phyloP scores from a whole-genome alignment of 2,888 invertebrate species.

The Ommatoiulus sabulosus region DNA sequence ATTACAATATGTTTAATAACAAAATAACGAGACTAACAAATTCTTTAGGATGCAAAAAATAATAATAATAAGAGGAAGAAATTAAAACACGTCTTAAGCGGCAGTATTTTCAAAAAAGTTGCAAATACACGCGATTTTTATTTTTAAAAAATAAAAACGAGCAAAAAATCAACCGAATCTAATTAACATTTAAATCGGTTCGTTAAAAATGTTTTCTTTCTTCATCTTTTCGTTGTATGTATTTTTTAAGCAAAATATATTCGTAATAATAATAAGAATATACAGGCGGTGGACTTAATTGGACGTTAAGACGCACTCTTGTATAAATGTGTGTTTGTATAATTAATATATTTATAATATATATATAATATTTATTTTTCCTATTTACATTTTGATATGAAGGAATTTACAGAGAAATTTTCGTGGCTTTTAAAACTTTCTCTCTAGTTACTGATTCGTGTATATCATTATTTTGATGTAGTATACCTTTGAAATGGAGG shows the following conservation, averaged over 20 bases:
- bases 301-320: background rate
- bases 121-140: background rate
- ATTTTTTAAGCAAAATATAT: slow-evolving; percentile 34
- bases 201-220: background rate
- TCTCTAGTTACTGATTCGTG: background rate
- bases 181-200: slow-evolving; percentile 7
- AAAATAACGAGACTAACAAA: slow-evolving; percentile 28
- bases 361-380: slow-evolving; percentile 29
- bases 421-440: background rate
- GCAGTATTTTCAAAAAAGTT: slow-evolving; percentile 16
- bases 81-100: background rate
- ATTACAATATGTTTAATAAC: slow-evolving; percentile 24
- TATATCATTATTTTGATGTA: background rate
- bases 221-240: slow-evolving; percentile 15
- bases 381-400: slow-evolving; percentile 34
- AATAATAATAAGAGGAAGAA: background rate
- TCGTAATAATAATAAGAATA: slow-evolving; percentile 12
- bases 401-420: slow-evolving; percentile 22
- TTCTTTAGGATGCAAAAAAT: background rate
- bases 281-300: slow-evolving; percentile 10
- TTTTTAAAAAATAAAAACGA: background rate
- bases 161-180: background rate
- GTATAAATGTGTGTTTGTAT: slow-evolving; percentile 28
- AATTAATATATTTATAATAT: slow-evolving; percentile 8
- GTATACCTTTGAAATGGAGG: background rate